Conservation (phyloP, 2,797 vertebrate genomes). For the Cryptoblepharus egeriae region DNA sequence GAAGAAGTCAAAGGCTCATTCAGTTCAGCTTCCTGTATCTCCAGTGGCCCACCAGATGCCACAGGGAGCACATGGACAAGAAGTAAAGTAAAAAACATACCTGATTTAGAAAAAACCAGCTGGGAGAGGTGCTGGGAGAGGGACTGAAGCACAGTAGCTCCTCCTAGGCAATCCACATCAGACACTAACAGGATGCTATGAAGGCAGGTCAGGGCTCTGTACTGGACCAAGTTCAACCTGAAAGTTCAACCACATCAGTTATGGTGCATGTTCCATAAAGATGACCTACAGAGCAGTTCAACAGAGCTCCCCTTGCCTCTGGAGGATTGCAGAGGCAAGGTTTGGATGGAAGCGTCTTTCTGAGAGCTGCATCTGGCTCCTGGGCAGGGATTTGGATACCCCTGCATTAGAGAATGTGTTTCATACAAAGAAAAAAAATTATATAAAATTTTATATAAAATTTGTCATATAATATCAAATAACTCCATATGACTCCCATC, state of each 20-base stretch:
- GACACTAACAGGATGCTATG: conserved; percentile 91
- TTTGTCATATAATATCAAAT: too few relatives aligned
- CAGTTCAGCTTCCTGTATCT: too few relatives aligned
- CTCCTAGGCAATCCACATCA: conserved; percentile 90
- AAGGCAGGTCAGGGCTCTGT: conserved; percentile 91
- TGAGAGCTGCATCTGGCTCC: too few relatives aligned
- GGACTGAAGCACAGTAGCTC: conserved; percentile 83
- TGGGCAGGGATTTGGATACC: too few relatives aligned
- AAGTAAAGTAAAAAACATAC: conserved; percentile 59
- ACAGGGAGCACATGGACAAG: too few relatives aligned
- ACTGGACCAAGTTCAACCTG: conserved; percentile 90
- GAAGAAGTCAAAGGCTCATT: too few relatives aligned
- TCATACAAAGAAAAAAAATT: neutral
- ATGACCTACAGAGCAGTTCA: neutral
- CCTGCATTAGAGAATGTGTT: neutral
- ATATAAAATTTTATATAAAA: too few relatives aligned
- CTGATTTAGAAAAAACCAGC: conserved; percentile 86
- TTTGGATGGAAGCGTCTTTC: too few relatives aligned
- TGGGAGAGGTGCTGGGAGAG: conserved; percentile 89
- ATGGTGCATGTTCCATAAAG: neutral
- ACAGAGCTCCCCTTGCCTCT: too few relatives aligned
- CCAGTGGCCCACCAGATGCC: too few relatives aligned
- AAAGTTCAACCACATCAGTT: conserved; percentile 38
- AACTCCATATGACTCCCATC: too few relatives aligned
- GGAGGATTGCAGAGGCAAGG: too few relatives aligned